phyloP scores from a whole-genome alignment of 2,113 vertebrate genomes.

The Mobula hypostoma region DNA sequence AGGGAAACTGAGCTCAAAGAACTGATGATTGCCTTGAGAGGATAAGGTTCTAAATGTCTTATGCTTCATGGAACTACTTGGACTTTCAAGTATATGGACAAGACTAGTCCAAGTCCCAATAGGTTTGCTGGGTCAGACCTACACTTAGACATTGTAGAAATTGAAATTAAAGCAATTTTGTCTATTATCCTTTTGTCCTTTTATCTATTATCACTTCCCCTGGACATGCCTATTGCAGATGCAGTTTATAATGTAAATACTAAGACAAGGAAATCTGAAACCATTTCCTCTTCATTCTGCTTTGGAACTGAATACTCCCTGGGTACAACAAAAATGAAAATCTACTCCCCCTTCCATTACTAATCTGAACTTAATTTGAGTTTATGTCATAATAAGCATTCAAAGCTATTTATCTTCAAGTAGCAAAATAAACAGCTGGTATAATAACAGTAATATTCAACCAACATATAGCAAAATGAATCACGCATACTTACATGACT shows the following conservation, averaged over 20 bases:
- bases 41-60: not conserved
- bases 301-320: not conserved
- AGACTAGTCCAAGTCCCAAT: not conserved
- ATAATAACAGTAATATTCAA: not conserved
- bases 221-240: not conserved
- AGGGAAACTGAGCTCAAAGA: not conserved
- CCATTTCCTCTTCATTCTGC: not conserved
- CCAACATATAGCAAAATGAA: not conserved
- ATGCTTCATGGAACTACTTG: not conserved
- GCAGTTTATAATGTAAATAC: too few relatives aligned
- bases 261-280: not conserved
- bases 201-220: not conserved
- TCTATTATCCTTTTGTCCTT: not conserved
- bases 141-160: not conserved
- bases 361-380: not conserved
- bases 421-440: not conserved
- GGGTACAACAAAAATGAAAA: not conserved
- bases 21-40: not conserved
- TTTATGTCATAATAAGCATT: not conserved
- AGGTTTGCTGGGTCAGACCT: not conserved
- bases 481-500: not conserved
- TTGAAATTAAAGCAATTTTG: not conserved
- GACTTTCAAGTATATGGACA: not conserved
- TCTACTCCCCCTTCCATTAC: not conserved
- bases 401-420: not conserved